A percentile compares a stretch with the other conserved stretches of the same genome.
These are phyloP conservation scores for Urocitellus parryii DNA, from an alignment of 2,113 vertebrate species.

Conservation along the genomic window DNA sequence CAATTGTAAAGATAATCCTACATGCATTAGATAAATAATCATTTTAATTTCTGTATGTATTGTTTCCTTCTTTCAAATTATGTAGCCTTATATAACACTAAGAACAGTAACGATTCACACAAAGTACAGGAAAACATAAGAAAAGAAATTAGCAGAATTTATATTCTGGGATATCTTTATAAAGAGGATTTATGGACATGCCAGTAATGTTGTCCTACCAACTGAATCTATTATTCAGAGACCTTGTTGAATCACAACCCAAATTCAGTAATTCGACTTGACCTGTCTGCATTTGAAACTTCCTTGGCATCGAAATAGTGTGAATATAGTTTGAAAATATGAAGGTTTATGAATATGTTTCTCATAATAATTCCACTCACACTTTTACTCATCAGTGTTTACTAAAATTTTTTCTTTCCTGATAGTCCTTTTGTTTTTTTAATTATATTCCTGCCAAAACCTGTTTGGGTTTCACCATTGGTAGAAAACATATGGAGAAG, in stretches of 20 bases:
- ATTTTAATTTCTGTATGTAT: not conserved
- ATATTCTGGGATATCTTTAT: not conserved
- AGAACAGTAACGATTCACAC: no score
- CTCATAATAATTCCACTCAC: not conserved
- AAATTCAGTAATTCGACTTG: not conserved
- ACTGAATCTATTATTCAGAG: not conserved
- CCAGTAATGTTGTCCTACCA: not conserved
- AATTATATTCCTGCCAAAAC: not conserved
- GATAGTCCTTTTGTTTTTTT: not conserved
- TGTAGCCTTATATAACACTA: not conserved
- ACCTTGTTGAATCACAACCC: not conserved
- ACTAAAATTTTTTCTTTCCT: not conserved
- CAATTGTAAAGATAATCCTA: not conserved
- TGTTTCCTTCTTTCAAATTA: not conserved
- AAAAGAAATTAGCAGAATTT: not conserved
- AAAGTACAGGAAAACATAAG: fast-evolving
- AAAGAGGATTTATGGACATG: not conserved
- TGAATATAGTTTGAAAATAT: not conserved
- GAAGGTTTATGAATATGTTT: not conserved
- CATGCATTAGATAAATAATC: not conserved
- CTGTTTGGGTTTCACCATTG: not conserved
- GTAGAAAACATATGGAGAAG: not conserved
- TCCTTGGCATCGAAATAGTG: not conserved
- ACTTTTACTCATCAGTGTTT: not conserved
- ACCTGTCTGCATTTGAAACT: not conserved